Evolutionary conservation across 2,888 invertebrate genomes (phyloP).

Genomic region (Drosophila kuntzei): DNA sequence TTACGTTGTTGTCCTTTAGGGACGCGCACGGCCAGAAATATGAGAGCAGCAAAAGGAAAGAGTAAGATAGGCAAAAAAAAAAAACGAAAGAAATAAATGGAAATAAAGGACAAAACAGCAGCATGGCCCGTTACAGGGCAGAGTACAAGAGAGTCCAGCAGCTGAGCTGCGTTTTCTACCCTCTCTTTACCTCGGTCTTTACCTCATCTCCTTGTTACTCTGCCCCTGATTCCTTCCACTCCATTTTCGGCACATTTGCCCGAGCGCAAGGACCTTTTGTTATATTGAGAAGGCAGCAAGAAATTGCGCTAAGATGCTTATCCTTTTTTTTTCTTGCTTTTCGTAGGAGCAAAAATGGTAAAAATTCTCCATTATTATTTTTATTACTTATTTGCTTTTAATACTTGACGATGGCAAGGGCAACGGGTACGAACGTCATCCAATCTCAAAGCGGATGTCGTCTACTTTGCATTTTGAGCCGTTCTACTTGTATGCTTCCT

Average conservation of each 20-base stretch:
- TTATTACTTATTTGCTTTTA: conserved; percentile 82
- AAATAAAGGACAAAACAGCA: conserved; percentile 80
- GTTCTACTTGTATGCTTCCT: conserved; percentile 82
- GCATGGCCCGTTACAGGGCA: conserved; percentile 32
- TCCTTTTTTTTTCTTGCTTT: conserved; percentile 69
- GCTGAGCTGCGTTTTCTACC: conserved; percentile 51
- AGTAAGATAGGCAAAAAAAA: conserved; percentile 33
- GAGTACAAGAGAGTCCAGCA: conserved; percentile 62
- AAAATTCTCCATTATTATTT: conserved; percentile 82
- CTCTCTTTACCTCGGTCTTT: not conserved
- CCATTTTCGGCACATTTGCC: conserved; percentile 78
- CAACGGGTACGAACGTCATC: conserved; percentile 68
- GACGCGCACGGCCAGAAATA: conserved; percentile 50
- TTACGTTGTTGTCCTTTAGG: conserved; percentile 76
- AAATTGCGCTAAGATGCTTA: conserved; percentile 82
- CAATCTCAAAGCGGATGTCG: conserved; percentile 81
- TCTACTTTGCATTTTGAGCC: conserved; percentile 82
- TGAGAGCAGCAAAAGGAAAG: conserved; percentile 29
- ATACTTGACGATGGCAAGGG: conserved; percentile 73
- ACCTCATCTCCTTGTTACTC: not conserved
- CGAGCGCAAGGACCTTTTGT: conserved; percentile 82
- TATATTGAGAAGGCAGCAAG: conserved; percentile 81
- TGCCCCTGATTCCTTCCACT: too few species aligned
- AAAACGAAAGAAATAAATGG: conserved; percentile 53
- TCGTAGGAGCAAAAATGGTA: conserved; percentile 75